phyloP scores from a whole-genome alignment of 2,113 vertebrate species.

The Helogale parvula region DNA sequence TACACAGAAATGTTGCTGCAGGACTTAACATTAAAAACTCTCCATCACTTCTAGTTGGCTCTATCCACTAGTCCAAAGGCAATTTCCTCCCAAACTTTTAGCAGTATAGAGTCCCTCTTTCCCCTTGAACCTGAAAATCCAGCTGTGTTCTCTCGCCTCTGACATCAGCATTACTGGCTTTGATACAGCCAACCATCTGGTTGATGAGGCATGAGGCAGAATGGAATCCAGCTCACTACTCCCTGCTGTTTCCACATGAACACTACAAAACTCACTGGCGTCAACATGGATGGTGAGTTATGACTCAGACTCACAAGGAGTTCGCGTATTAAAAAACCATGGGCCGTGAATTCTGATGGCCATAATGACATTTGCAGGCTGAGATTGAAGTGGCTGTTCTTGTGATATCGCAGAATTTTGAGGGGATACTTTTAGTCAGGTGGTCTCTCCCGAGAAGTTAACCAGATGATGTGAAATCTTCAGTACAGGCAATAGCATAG shows the following conservation, averaged over 20 bases:
- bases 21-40: constrained; percentile 66
- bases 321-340: neutral
- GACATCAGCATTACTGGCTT: constrained; percentile 77
- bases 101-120: constrained; percentile 67
- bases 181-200: constrained; percentile 77
- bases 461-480: neutral
- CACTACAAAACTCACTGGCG: constrained; percentile 12
- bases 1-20: constrained; percentile 42
- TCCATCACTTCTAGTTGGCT: constrained; percentile 69
- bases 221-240: constrained; percentile 57
- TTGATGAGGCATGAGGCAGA: constrained; percentile 67
- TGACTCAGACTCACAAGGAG: constrained; percentile 41
- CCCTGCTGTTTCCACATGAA: constrained; percentile 67
- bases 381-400: neutral
- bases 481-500: neutral
- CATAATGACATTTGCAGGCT: neutral
- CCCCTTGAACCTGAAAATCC: constrained; percentile 74
- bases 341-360: neutral
- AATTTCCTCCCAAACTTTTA: constrained; percentile 73
- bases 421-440: neutral
- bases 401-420: neutral
- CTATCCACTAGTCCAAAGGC: constrained; percentile 53
- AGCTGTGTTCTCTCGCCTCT: constrained; percentile 78
- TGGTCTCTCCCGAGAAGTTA: neutral
- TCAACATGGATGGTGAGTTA: constrained; percentile 32